phyloP scores from a whole-genome alignment of 1,140 invertebrate species.

The Hesperophylax magnus region DNA sequence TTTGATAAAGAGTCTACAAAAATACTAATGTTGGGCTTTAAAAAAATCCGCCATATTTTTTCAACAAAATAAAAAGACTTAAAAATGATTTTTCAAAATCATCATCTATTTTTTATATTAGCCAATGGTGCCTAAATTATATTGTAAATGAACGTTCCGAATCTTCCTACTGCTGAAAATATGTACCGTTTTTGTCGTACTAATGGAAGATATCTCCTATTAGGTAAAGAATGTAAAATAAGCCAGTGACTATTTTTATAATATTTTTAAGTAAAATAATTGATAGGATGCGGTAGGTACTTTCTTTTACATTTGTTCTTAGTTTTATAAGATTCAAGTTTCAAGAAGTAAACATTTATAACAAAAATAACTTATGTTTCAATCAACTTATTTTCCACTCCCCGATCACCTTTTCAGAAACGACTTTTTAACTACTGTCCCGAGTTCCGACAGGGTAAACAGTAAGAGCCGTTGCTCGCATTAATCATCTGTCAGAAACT shows the following conservation, averaged over 20 bases:
- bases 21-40: not conserved
- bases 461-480: not conserved
- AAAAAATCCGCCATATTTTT: not conserved
- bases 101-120: not conserved
- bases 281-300: not conserved
- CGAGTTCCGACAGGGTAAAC: not conserved
- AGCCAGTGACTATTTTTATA: conserved; percentile 50
- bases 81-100: too few species aligned
- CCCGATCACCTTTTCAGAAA: too few species aligned
- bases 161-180: not conserved
- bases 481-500: conserved; percentile 5
- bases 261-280: conserved; percentile 2
- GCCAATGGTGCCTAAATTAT: not conserved
- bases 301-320: conserved; percentile 35
- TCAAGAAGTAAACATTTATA: conserved; percentile 6
- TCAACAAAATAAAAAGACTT: too few species aligned
- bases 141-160: not conserved
- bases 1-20: not conserved
- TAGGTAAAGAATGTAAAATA: conserved; percentile 46
- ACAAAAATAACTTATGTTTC: too few species aligned
- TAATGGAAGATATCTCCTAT: conserved; percentile 42
- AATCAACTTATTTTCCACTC: too few species aligned
- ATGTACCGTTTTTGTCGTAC: conserved; percentile 26
- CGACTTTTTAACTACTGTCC: too few species aligned
- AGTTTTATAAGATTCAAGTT: conserved; percentile 38